Conservation (phyloP, 2,888 invertebrate species). For the Ceriagrion tenellum region DNA sequence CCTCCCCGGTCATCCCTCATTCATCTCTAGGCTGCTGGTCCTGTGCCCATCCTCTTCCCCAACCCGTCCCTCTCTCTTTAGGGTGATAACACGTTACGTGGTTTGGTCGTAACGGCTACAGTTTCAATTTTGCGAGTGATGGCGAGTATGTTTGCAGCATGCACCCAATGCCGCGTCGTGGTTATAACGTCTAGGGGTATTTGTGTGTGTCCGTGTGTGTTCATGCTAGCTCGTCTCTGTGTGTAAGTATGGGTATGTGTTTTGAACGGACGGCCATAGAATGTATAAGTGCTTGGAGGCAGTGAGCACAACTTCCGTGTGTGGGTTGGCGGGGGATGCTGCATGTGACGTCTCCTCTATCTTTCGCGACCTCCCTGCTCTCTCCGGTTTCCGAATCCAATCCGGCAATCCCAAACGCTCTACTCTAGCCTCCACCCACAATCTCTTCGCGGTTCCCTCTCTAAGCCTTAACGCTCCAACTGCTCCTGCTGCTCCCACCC, state of each 20-base stretch:
- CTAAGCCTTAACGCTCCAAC: neutral
- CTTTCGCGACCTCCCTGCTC: neutral
- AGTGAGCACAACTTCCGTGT: neutral
- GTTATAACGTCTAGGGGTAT: neutral
- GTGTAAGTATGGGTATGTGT: neutral
- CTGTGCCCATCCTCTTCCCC: neutral
- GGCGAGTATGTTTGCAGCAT: conserved; percentile 49
- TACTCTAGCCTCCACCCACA: neutral
- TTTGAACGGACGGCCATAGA: conserved; percentile 23
- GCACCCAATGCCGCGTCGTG: conserved; percentile 32
- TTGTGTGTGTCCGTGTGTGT: no score
- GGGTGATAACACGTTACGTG: conserved; percentile 63
- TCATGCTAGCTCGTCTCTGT: neutral
- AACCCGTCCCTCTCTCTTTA: neutral
- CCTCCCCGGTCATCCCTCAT: neutral
- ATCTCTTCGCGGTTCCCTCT: neutral
- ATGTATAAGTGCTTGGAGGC: neutral
- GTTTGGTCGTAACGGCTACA: conserved; percentile 52
- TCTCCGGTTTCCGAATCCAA: neutral
- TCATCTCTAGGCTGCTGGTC: neutral
- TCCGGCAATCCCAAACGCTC: neutral
- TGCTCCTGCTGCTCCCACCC: neutral
- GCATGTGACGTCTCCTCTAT: conserved; percentile 30
- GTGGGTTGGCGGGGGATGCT: conserved; percentile 30
- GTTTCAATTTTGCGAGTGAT: conserved; percentile 64